A percentile compares a stretch with the other conserved stretches of the same genome.
phyloP scores from a whole-genome alignment of 2,888 invertebrate species.

The Syritta pipiens region DNA sequence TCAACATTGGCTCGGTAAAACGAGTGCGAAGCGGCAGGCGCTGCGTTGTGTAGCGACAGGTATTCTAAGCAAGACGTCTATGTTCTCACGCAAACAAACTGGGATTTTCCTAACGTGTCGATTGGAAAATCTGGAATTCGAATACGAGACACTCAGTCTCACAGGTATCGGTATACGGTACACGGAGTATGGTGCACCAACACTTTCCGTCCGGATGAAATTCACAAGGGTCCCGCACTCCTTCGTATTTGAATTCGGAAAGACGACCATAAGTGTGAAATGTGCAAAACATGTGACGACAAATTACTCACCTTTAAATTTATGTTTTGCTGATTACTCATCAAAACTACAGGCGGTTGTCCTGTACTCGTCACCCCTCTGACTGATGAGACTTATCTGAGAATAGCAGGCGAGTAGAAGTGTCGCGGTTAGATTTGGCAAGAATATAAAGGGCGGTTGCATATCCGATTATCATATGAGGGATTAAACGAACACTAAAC shows the following conservation, averaged over 20 bases:
- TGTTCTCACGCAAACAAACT: slow-evolving; percentile 57
- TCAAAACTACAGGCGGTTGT: slow-evolving; percentile 72
- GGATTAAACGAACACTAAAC: slow-evolving; percentile 58
- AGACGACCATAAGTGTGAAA: slow-evolving; percentile 76
- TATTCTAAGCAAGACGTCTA: slow-evolving; percentile 21
- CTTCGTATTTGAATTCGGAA: slow-evolving; percentile 66
- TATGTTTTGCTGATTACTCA: slow-evolving; percentile 58
- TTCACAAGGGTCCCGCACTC: slow-evolving; percentile 58
- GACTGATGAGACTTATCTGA: slow-evolving; percentile 40
- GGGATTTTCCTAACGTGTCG: slow-evolving; percentile 57
- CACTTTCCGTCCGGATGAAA: slow-evolving; percentile 23
- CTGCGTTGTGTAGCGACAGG: slow-evolving; percentile 39
- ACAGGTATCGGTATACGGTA: slow-evolving; percentile 25
- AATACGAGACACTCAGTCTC: slow-evolving; percentile 9
- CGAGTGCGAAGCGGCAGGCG: slow-evolving; percentile 29
- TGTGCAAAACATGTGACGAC: slow-evolving; percentile 77
- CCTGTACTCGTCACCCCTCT: slow-evolving; percentile 36
- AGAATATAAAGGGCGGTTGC: slow-evolving; percentile 24
- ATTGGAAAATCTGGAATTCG: slow-evolving; percentile 59
- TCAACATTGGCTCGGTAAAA: slow-evolving; percentile 34
- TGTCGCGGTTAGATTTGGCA: not conserved
- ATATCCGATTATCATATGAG: slow-evolving; percentile 67
- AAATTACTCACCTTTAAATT: slow-evolving; percentile 64
- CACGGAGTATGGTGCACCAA: too few species aligned
- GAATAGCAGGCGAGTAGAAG: slow-evolving; percentile 42